Conservation (phyloP, 2,113 vertebrate species). For the Lepus europaeus region DNA sequence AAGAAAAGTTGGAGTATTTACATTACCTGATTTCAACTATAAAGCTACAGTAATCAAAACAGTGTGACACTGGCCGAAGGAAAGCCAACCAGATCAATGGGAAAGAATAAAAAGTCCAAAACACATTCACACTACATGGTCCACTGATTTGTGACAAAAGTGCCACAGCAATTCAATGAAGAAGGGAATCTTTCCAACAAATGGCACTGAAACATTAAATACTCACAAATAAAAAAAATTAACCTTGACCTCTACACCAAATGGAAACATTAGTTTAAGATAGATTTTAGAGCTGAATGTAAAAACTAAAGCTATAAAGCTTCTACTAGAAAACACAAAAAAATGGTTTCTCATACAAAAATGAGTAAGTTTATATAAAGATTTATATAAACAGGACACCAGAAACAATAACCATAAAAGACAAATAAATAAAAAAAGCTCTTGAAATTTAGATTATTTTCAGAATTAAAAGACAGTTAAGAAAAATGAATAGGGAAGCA, state of each 20-base stretch:
- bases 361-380: not conserved
- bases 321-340: not conserved
- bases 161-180: not conserved
- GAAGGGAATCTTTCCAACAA: not conserved
- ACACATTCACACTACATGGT: not conserved
- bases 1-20: not conserved
- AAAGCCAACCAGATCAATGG: not conserved
- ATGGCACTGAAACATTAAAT: not conserved
- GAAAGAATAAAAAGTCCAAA: not conserved
- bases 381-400: slow-evolving; percentile 7
- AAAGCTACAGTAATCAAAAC: not conserved
- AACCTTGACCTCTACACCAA: not conserved
- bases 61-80: not conserved
- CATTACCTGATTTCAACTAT: not conserved
- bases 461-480: slow-evolving; percentile 11
- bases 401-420: not conserved
- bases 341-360: too few species aligned
- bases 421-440: not conserved
- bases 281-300: slow-evolving; percentile 9
- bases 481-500: not conserved
- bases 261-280: slow-evolving; percentile 14
- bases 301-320: not conserved
- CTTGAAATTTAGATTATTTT: not conserved
- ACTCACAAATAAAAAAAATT: slow-evolving; percentile 15
- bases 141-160: not conserved